Base-by-base conservation (phyloP, 2,888 invertebrate species). In the Pristionchus arcanus region DNA sequence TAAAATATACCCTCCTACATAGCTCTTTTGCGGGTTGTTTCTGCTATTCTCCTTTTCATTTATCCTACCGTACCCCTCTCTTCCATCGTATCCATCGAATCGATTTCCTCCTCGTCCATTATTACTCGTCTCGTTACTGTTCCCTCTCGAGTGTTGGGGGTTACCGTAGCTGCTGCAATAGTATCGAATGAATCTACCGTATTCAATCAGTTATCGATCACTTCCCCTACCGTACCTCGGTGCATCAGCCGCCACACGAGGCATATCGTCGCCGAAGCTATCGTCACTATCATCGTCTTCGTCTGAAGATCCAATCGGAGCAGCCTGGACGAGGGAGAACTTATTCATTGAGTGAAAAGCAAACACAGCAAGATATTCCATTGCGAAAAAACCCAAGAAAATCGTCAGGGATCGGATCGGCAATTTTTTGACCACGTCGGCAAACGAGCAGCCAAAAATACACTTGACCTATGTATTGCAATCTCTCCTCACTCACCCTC, bases 11-110 rank as follows among this genome's bases (percentile, higher is more conserved):
- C 71, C 71, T 71, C 31, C 31, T 1, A 13, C 28, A 31, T 15
- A 28, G 31, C 11, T 31, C 31, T 28, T 68, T 28, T 68, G 68
- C 16, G 68, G 31, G 9, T 37, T 37, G 7, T 63, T 19, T 74
- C 74, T 37, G 21, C 68, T 71, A 37, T 74, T 74, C 74, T 74
- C 74, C 74, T 37, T 74, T 19, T 74, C 74, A 19, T 19, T 74
- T 5, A 42, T 49, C 21, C 37, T 37, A 74, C 74, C 37, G 74
- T 74, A 74, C 37, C 37, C 68, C 68, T 71, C 74, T 7, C 21
- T 34, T 74, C 74, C 31, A 42, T 37, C 74, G 74, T 74, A 74
- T 74, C 74, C 37, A 0, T 37, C 37, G 21, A 42, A 37, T 37
- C 37, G 74, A 74, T 37, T 63, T 37, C 21, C 31, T 68, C 34